Evolutionary conservation across 92 coral and sea anemone species (phyloP).

Genomic region (Palythoa heliodiscus): DNA sequence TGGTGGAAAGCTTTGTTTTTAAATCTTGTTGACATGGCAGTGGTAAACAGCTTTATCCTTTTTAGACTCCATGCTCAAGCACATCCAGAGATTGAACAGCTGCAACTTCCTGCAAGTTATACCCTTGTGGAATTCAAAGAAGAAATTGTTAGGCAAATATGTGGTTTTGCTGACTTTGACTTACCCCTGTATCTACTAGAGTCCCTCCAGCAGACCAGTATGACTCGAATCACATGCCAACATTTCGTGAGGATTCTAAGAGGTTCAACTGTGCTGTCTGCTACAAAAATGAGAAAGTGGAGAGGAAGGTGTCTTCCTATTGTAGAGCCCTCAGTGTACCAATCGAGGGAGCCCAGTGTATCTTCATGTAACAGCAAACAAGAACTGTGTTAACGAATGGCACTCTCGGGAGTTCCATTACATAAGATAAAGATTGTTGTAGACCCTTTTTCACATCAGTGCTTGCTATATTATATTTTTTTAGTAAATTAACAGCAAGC

Average conservation of each 20-base stretch:
- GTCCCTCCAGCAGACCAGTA: slow-evolving; percentile 30
- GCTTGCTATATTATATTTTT: slow-evolving; percentile 15
- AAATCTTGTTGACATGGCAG: slow-evolving; percentile 53
- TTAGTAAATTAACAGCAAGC: slow-evolving; percentile 17
- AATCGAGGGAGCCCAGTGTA: slow-evolving; percentile 27
- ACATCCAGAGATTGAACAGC: slow-evolving; percentile 8
- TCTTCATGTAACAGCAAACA: slow-evolving; percentile 40
- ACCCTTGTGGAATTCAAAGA: slow-evolving; percentile 48
- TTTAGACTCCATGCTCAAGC: slow-evolving; percentile 24
- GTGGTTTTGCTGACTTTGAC: slow-evolving; percentile 43
- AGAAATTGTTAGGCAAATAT: slow-evolving; percentile 52
- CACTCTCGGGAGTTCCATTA: slow-evolving; percentile 35
- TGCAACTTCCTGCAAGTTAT: slow-evolving; percentile 16
- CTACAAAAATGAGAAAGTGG: slow-evolving; percentile 31
- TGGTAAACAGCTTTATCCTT: slow-evolving; percentile 41
- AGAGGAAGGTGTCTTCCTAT: slow-evolving; percentile 35
- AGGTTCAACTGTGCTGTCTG: slow-evolving; percentile 50
- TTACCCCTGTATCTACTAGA: slow-evolving; percentile 38
- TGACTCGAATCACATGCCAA: slow-evolving; percentile 35
- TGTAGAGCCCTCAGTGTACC: slow-evolving; percentile 47
- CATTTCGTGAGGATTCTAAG: slow-evolving; percentile 20
- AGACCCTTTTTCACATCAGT: slow-evolving; percentile 17
- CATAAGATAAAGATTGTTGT: slow-evolving; percentile 16
- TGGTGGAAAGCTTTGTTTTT: slow-evolving; percentile 42
- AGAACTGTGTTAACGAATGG: slow-evolving; percentile 47